Percentiles rank a stretch among this genome's conserved stretches.
phyloP scores from a whole-genome alignment of 2,797 vertebrate species.

The Sparus aurata region DNA sequence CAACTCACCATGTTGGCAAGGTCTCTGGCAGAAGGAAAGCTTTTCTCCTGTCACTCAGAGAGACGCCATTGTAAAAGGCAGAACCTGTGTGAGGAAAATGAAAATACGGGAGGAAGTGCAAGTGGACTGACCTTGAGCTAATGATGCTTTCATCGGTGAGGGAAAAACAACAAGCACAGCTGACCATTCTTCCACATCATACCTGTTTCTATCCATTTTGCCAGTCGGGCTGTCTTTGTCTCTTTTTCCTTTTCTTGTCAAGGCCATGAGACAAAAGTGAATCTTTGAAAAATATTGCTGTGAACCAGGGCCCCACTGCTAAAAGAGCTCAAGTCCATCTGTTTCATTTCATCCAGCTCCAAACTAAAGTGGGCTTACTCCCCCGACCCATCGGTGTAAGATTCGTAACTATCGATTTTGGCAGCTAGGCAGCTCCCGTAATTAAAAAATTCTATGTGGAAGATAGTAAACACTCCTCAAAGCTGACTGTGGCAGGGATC shows the following conservation, averaged over 20 bases:
- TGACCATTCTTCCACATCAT: slow-evolving; percentile 35
- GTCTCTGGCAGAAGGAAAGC: slow-evolving; percentile 35
- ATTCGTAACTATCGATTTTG: slow-evolving; percentile 79
- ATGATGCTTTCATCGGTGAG: slow-evolving; percentile 58
- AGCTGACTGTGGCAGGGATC: slow-evolving; percentile 79
- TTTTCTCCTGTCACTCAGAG: slow-evolving; percentile 26
- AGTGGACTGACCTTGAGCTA: slow-evolving; percentile 63
- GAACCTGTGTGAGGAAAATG: slow-evolving; percentile 36
- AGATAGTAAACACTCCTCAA: slow-evolving; percentile 82
- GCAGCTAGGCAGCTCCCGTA: slow-evolving; percentile 72
- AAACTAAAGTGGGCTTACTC: slow-evolving; percentile 58
- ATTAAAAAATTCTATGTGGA: slow-evolving; percentile 82
- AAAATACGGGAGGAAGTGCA: slow-evolving; percentile 40
- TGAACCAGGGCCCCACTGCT: slow-evolving; percentile 41
- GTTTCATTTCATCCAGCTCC: slow-evolving; percentile 56
- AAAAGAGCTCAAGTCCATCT: slow-evolving; percentile 59
- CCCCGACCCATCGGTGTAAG: slow-evolving; percentile 53
- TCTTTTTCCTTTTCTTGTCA: slow-evolving; percentile 3
- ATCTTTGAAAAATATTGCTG: slow-evolving; percentile 59
- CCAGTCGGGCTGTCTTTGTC: not conserved
- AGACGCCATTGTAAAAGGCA: slow-evolving; percentile 27
- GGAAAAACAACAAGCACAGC: slow-evolving; percentile 45
- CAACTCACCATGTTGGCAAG: slow-evolving; percentile 49
- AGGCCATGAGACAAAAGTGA: slow-evolving; percentile 28
- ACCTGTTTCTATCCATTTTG: slow-evolving; percentile 37